Conservation (phyloP, 2,797 vertebrate genomes). For the Eptatretus atami region DNA sequence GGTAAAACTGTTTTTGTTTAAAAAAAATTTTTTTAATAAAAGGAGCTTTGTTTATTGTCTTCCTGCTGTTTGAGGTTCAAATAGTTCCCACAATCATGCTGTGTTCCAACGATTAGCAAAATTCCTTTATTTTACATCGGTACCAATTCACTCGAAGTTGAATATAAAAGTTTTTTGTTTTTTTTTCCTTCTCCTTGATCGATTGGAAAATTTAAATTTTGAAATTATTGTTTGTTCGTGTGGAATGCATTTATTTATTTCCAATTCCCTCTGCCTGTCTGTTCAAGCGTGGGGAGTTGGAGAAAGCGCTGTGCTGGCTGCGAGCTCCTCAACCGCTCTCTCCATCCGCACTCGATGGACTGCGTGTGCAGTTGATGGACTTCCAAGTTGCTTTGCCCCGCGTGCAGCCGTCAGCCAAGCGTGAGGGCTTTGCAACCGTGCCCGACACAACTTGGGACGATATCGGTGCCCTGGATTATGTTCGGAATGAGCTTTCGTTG, state of each 20-base stretch:
- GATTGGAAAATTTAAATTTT: too few species aligned
- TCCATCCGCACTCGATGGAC: slow-evolving; percentile 28
- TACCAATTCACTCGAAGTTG: too few species aligned
- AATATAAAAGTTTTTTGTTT: too few species aligned
- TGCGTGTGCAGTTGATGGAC: slow-evolving; percentile 48
- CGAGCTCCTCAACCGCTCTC: slow-evolving; percentile 23
- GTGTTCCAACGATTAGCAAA: too few species aligned
- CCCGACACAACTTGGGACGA: slow-evolving; percentile 78
- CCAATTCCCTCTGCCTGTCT: slow-evolving; percentile 10
- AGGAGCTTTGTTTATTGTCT: too few species aligned
- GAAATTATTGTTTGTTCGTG: neutral
- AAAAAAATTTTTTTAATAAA: too few species aligned
- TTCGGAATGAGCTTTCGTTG: slow-evolving; percentile 76
- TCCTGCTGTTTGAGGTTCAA: too few species aligned
- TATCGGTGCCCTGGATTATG: slow-evolving; percentile 50
- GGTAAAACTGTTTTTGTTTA: too few species aligned
- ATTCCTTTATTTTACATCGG: too few species aligned
- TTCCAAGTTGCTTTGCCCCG: slow-evolving; percentile 33
- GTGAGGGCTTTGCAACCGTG: slow-evolving; percentile 77
- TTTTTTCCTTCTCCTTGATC: too few species aligned
- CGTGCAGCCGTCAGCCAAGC: slow-evolving; percentile 74
- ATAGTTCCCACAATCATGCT: too few species aligned
- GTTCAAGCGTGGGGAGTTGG: slow-evolving; percentile 21
- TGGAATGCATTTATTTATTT: neutral
- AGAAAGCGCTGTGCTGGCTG: slow-evolving; percentile 26